Evolutionary conservation across 2,797 vertebrate species (phyloP), one percentile per base, ranked within the genome.

Genomic region (Carcharodon carcharias): DNA sequence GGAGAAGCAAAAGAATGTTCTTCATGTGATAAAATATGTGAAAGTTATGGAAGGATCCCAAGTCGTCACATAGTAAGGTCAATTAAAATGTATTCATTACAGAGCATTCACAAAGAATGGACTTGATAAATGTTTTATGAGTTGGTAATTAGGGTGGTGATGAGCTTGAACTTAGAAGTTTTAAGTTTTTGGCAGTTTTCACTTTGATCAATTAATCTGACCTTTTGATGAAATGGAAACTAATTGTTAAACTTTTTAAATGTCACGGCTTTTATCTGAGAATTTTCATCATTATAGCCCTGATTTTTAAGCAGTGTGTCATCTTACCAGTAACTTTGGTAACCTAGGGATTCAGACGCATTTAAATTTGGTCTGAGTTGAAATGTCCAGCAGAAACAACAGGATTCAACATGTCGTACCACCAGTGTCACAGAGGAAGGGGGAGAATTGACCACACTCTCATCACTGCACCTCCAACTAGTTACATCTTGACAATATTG

Each of bases 81-180:
- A 89, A 96, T 97, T 96, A 96, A 0, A 0, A 50, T 91, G 80
- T 96, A 96, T 96, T 23, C 96, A 88, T 96, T 67, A 96, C 96
- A 93, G 9, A 71, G 89, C 8, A 65, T 77, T 2, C 96, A 88
- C 77, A 96, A 96, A 97, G 28, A 87, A 96, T 12, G 96, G 23
- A 31, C 63, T 92, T 97, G 94, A 85, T 97, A 96, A 97, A 95
- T 96, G 97, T 96, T 96, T 97, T 97, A 97, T 97, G 92, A 96
- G 31, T 96, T 96, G 67, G 96, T 97, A 97, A 97, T 97, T 96
- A 96, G 96, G 96, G 97, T 96, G 82, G 71, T 92, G 96, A 96
- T 97, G 96, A 63, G 45, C 6, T 73, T 71, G 73, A 95, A 63
- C 63, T 26, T 28, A 73, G 28, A 73, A 9, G 35, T 94, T 67